Conservation (phyloP, 92 coral and sea anemone genomes). For the Porites rus region DNA sequence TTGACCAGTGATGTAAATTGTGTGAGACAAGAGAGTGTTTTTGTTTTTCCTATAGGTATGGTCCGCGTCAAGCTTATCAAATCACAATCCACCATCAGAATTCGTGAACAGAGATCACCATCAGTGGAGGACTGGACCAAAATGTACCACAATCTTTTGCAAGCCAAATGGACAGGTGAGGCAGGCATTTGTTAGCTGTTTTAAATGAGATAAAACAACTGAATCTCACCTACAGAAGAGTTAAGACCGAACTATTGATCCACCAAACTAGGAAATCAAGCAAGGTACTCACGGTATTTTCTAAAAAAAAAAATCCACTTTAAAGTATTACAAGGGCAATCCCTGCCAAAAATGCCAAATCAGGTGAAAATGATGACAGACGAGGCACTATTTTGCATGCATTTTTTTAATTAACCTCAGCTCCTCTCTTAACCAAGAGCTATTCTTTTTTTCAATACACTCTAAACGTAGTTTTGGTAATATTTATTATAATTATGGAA, state of each 20-base stretch:
- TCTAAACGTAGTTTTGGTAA: too few species aligned
- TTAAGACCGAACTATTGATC: not conserved
- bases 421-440: too few species aligned
- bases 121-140: constrained; percentile 99
- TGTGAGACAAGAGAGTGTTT: not conserved
- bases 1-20: not conserved
- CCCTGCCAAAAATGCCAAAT: too few species aligned
- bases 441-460: too few species aligned
- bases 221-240: not conserved
- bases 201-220: not conserved
- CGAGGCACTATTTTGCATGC: too few species aligned
- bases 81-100: constrained; percentile 98
- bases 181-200: not conserved
- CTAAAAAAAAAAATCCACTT: too few species aligned
- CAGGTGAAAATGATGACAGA: too few species aligned
- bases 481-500: not conserved
- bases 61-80: constrained; percentile 92
- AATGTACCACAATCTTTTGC: constrained; percentile 99
- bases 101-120: constrained; percentile 99
- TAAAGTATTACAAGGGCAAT: too few species aligned
- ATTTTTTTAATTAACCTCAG: too few species aligned
- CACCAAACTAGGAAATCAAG: too few species aligned
- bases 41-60: constrained; percentile 66
- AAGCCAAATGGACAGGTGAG: constrained; percentile 97
- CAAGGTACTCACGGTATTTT: too few species aligned